A percentile compares a stretch with the other conserved stretches of the same genome.
phyloP scores from a whole-genome alignment of 2,113 vertebrate genomes.

The Fulmarus glacialis region DNA sequence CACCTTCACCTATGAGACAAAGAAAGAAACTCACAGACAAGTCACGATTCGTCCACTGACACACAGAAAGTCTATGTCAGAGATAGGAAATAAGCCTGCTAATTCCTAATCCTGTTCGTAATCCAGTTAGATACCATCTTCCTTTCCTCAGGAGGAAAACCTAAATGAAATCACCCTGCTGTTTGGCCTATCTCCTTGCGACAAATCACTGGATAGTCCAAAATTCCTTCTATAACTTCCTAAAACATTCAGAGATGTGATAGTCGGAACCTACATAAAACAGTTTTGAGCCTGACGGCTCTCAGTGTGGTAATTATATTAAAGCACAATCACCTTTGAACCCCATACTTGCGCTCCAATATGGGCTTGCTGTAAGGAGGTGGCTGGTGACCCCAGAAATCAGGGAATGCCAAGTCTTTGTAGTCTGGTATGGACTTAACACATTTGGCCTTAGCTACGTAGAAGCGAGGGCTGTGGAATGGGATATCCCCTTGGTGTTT shows the following conservation, averaged over 20 bases:
- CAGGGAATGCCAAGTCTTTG: slow-evolving; percentile 85
- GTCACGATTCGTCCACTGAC: not conserved
- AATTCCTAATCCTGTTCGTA: not conserved
- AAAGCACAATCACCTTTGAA: slow-evolving; percentile 84
- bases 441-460: slow-evolving; percentile 68
- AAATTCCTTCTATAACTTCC: not conserved
- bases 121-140: not conserved
- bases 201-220: not conserved
- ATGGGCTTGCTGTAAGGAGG: slow-evolving; percentile 72
- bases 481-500: slow-evolving; percentile 64
- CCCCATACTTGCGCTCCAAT: slow-evolving; percentile 75
- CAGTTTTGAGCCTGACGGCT: not conserved
- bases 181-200: not conserved
- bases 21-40: not conserved
- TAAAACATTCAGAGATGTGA: not conserved
- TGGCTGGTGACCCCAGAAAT: slow-evolving; percentile 90
- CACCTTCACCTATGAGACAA: not conserved
- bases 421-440: slow-evolving; percentile 83
- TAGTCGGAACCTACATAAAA: not conserved
- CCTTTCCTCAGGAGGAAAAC: not conserved
- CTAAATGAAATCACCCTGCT: not conserved
- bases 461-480: slow-evolving; percentile 81
- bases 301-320: not conserved
- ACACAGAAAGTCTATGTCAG: not conserved
- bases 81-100: not conserved